These are phyloP conservation scores for Entelurus aequoreus DNA, from an alignment of 2,113 vertebrate genomes.

Conservation along the genomic window DNA sequence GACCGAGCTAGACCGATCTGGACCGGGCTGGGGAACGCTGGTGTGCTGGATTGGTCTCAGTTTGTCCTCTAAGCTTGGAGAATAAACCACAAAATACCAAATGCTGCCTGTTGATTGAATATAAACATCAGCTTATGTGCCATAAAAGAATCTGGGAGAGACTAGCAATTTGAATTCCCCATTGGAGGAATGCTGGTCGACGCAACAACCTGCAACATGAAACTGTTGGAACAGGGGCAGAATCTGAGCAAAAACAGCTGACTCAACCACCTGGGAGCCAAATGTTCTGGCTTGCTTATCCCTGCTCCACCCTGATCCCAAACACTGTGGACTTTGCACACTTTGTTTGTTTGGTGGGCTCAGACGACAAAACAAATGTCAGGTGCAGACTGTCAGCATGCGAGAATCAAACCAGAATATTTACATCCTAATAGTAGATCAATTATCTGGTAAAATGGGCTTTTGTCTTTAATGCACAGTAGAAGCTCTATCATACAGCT, in stretches of 20 bases:
- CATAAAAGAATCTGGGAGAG: no score
- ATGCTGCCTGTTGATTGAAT: no score
- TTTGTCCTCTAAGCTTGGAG: no score
- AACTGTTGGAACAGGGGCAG: constrained; percentile 21
- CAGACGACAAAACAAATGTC: constrained; percentile 24
- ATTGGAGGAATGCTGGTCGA: no score
- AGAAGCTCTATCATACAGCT: no score
- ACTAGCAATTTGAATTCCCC: no score
- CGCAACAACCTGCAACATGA: constrained; percentile 46
- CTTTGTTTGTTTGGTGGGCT: constrained; percentile 29
- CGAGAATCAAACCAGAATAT: background rate
- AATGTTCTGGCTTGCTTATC: constrained; percentile 59
- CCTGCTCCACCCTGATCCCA: constrained; percentile 56
- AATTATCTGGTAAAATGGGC: background rate
- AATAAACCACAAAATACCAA: no score
- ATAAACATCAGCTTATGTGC: no score
- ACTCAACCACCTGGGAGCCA: constrained; percentile 65
- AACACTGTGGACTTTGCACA: constrained; percentile 43
- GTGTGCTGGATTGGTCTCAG: no score
- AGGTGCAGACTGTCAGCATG: background rate
- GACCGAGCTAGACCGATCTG: no score
- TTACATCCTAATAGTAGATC: background rate
- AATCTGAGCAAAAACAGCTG: constrained; percentile 49
- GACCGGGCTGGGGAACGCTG: no score
- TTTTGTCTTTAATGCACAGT: no score